These are phyloP conservation scores for Diachasma alloeum DNA, from an alignment of 1,140 invertebrate species.

Conservation along the genomic window DNA sequence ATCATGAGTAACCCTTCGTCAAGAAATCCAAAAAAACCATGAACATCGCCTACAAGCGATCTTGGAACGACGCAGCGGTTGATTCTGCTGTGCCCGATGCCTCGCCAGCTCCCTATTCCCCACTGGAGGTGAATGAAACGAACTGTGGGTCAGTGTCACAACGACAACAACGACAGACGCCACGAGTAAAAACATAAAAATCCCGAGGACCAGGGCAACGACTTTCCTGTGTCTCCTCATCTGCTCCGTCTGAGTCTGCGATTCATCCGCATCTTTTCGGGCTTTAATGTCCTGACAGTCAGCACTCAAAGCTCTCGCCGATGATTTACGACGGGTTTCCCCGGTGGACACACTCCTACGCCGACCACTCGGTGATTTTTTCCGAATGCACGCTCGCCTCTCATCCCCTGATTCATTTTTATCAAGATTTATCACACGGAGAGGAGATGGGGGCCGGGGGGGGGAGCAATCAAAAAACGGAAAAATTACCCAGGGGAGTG, in stretches of 20 bases:
- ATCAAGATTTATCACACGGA: too few relatives aligned
- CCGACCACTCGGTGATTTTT: constrained; percentile 37
- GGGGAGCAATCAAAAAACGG: not conserved
- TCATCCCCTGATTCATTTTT: constrained; percentile 47
- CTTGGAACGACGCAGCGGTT: not conserved
- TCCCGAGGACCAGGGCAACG: constrained; percentile 72
- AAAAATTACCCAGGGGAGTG: constrained; percentile 54
- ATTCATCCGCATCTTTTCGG: constrained; percentile 42
- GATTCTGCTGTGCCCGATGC: constrained; percentile 53
- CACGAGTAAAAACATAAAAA: constrained; percentile 73
- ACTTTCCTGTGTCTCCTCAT: constrained; percentile 71
- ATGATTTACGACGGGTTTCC: constrained; percentile 45
- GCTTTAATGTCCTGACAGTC: constrained; percentile 57
- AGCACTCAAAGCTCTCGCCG: constrained; percentile 57
- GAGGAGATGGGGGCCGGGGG: too few relatives aligned
- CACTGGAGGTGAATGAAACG: constrained; percentile 59
- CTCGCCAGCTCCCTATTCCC: constrained; percentile 50
- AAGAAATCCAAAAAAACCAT: not conserved
- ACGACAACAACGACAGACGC: constrained; percentile 75
- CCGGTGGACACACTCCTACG: constrained; percentile 32
- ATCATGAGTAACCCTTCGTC: not conserved
- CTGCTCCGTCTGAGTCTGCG: constrained; percentile 56
- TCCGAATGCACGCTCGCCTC: constrained; percentile 52
- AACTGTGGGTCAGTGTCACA: constrained; percentile 74
- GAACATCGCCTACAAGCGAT: constrained; percentile 19